Conservation (phyloP, 2,888 invertebrate species). For the Agonopterix alstromeriana region DNA sequence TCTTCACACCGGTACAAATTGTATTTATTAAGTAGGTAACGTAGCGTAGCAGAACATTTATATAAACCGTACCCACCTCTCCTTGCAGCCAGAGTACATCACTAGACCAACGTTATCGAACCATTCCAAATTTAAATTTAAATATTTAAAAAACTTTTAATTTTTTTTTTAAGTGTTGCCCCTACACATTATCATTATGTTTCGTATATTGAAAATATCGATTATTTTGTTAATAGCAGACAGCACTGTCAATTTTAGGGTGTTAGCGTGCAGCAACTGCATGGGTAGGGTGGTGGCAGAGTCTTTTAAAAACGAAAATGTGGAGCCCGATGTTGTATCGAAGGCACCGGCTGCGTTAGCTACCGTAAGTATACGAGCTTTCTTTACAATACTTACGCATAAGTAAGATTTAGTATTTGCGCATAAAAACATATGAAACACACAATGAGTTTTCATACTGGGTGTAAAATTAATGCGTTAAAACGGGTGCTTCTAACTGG, state of each 20-base stretch:
- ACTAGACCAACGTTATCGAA: neutral
- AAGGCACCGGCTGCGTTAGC: neutral
- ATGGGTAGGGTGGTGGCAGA: slow-evolving; percentile 62
- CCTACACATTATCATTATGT: slow-evolving; percentile 16
- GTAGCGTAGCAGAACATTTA: slow-evolving; percentile 1
- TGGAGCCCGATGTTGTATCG: neutral
- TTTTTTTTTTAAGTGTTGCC: neutral
- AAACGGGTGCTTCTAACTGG: no score
- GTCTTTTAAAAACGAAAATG: slow-evolving; percentile 37
- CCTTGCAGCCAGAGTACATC: neutral
- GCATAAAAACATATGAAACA: no score
- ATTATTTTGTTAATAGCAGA: slow-evolving; percentile 67
- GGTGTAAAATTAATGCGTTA: no score
- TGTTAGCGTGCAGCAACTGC: slow-evolving; percentile 49
- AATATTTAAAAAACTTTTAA: no score
- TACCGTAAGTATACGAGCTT: neutral
- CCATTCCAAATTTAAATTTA: no score
- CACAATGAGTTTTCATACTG: no score
- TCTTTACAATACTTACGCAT: neutral
- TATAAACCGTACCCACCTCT: neutral
- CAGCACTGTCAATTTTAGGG: slow-evolving; percentile 68
- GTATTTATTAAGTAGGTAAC: neutral
- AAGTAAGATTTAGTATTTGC: no score
- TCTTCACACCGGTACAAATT: no score
- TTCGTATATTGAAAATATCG: slow-evolving; percentile 45